Conservation (phyloP, 2,113 vertebrate genomes). For the Cyrtonyx montezumae region DNA sequence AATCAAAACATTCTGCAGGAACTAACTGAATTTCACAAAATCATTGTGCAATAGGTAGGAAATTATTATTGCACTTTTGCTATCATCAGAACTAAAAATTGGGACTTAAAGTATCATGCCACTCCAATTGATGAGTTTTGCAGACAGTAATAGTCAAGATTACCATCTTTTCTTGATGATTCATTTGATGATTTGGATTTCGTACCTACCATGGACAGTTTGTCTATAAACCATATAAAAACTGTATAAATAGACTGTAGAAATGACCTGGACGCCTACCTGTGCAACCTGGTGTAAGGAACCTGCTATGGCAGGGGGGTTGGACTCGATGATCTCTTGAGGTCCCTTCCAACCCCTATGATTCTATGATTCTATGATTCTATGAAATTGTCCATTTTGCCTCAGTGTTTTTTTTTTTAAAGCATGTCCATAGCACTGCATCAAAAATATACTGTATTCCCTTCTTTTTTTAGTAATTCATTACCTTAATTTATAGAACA, state of each 20-base stretch:
- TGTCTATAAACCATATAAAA: background rate
- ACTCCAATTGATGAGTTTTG: background rate
- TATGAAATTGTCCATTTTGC: background rate
- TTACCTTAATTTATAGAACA: background rate
- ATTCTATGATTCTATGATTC: too few species aligned
- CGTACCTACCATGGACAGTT: background rate
- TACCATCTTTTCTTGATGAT: background rate
- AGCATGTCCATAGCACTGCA: background rate
- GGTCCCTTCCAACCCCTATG: too few species aligned
- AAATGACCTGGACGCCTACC: too few species aligned
- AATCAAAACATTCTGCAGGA: background rate
- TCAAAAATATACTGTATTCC: background rate
- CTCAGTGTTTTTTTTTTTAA: background rate
- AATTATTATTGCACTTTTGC: background rate
- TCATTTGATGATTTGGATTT: background rate
- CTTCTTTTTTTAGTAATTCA: background rate
- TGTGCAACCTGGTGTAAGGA: too few species aligned
- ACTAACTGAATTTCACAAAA: background rate
- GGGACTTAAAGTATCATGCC: background rate
- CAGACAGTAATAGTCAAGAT: background rate
- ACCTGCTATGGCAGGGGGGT: too few species aligned
- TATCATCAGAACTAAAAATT: background rate
- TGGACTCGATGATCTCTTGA: too few species aligned
- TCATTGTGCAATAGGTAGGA: background rate
- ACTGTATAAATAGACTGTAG: background rate